Base-by-base conservation (phyloP, 1,140 invertebrate species). In the Bicyclus anynana region DNA sequence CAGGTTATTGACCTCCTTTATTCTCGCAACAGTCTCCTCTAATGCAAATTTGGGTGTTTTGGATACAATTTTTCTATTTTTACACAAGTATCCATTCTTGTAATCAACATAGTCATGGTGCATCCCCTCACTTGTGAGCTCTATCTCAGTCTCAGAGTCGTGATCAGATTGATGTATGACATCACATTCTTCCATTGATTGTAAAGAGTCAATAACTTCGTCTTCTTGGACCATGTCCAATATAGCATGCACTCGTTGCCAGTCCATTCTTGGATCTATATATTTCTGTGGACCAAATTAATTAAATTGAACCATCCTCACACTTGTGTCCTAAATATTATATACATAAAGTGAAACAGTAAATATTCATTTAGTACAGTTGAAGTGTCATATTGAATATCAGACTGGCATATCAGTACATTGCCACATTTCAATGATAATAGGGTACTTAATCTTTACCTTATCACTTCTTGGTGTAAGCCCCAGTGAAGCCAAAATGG, bases 381-480 rank as follows among this genome's bases (percentile, higher is more conserved):
- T 62, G 49, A 69, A 69, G 63, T 72, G 69, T 65, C 63, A 68
- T 62, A 67, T 61, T 69, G 63, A 67, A 65, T 55, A 60, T 57
- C 44, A 48, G 18, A 37, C 21, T 51, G 47, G 16, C 37, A 46
- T 51, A 54, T 50, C 40, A 58, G 48, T 21, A 49, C 9, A 18
- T 55, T 55, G 10, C 53, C 26, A 38, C 37, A 57, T 49, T n/a
- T 5, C 37, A 33, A 12, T 72, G 73, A 83, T 80, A 79, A 77
- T 58, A 68, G 37, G 46, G 46, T 52, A 62, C 62, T 66, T 76
- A 76, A 80, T 87, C 67, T 78, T 70, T 84, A 90, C 89, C 89
- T 90, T 90, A 81, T 90, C 87, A 84, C 87, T 89, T 67, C 85
- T 80, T 37, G 89, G 89, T 60, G 89, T 89, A 49, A 90, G 80